phyloP scores from a whole-genome alignment of 2,113 vertebrate genomes.

The Columbina picui region DNA sequence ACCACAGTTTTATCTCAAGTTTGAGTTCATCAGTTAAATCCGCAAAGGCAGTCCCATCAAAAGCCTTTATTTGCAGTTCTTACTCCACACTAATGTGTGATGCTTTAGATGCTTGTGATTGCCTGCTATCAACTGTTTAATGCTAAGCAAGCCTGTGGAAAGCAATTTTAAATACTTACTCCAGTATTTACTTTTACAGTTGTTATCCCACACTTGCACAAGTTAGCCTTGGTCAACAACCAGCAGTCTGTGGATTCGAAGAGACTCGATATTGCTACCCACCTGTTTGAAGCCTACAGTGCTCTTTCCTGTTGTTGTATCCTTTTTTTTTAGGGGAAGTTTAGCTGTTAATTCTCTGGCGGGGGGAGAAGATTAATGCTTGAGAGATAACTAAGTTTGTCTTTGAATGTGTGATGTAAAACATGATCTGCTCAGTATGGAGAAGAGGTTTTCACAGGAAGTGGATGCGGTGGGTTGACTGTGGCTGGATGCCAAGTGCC shows the following conservation, averaged over 20 bases:
- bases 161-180: neutral
- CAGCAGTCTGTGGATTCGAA: conserved; percentile 91
- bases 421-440: neutral
- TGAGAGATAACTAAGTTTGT: neutral
- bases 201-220: conserved; percentile 97
- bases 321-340: conserved; percentile 68
- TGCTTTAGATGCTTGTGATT: neutral
- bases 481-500: too few species aligned
- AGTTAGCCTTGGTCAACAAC: conserved; percentile 94
- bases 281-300: conserved; percentile 98
- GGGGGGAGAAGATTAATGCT: neutral
- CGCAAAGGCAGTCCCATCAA: neutral
- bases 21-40: neutral
- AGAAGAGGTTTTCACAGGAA: neutral
- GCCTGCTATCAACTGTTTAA: neutral
- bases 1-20: neutral
- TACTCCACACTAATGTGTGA: neutral
- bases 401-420: neutral
- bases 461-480: neutral
- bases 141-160: neutral
- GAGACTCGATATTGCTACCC: conserved; percentile 92
- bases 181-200: conserved; percentile 77
- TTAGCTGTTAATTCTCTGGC: neutral
- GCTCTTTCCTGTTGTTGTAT: conserved; percentile 99
- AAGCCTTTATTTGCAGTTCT: neutral